Conservation (phyloP, 1,140 invertebrate genomes). For the Drosophila auraria region DNA sequence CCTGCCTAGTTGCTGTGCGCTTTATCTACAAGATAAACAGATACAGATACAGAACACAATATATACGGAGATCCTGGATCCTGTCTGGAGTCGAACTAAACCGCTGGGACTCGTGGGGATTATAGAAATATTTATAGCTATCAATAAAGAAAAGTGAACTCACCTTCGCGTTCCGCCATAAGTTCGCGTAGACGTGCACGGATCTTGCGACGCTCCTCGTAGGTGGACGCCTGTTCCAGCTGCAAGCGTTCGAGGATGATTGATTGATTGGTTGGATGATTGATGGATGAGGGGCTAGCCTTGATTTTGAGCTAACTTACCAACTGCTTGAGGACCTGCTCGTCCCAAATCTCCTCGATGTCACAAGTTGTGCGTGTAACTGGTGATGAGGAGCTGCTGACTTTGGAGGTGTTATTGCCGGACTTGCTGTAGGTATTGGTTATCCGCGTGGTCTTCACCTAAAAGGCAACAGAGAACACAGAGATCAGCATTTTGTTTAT, state of each 20-base stretch:
- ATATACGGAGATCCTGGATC: constrained; percentile 14
- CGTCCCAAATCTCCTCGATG: constrained; percentile 91
- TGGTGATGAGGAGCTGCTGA: constrained; percentile 83
- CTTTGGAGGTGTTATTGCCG: constrained; percentile 53
- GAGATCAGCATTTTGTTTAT: constrained; percentile 58
- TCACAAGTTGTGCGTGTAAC: constrained; percentile 86
- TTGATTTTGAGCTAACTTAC: constrained; percentile 86
- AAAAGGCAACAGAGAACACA: constrained; percentile 42
- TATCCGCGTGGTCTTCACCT: constrained; percentile 86
- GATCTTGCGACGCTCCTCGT: constrained; percentile 93
- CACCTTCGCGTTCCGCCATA: constrained; percentile 93
- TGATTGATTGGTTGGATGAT: constrained; percentile 4
- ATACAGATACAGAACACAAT: constrained; percentile 60
- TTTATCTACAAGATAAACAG: constrained; percentile 57
- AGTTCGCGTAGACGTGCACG: constrained; percentile 91
- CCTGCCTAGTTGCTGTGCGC: constrained; percentile 41
- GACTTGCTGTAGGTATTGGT: constrained; percentile 79
- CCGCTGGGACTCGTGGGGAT: constrained; percentile 6
- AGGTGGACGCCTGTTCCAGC: constrained; percentile 93
- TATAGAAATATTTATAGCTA: not conserved
- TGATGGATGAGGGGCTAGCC: not conserved
- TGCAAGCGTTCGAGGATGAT: constrained; percentile 83
- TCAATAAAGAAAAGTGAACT: constrained; percentile 18
- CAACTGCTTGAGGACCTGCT: constrained; percentile 89
- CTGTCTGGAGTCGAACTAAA: constrained; percentile 8